Evolutionary conservation across 1,140 invertebrate species (phyloP).

Genomic region (Phthorimaea operculella): DNA sequence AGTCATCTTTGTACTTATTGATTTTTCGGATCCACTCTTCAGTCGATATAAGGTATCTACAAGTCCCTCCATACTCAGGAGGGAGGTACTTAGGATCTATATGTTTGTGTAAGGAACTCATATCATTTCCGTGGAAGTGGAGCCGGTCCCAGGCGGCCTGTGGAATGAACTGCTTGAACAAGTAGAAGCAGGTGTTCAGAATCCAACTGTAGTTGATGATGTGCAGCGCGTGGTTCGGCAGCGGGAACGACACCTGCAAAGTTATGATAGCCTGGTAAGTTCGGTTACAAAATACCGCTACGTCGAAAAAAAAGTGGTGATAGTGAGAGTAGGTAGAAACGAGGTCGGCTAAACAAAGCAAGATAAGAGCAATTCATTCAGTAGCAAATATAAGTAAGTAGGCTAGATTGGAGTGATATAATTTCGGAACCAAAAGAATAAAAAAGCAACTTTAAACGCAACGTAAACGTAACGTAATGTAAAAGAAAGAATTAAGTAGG

Average conservation of each 20-base stretch:
- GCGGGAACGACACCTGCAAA: constrained; percentile 68
- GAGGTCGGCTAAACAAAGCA: neutral
- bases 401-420: no score
- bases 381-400: no score
- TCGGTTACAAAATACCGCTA: neutral
- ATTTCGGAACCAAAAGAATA: no score
- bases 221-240: constrained; percentile 77
- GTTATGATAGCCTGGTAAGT: constrained; percentile 12
- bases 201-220: constrained; percentile 83
- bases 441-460: no score
- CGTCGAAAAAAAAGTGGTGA: neutral
- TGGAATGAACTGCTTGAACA: constrained; percentile 81
- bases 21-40: constrained; percentile 50
- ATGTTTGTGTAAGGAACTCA: constrained; percentile 80
- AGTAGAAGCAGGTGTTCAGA: constrained; percentile 75
- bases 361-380: no score
- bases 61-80: constrained; percentile 75
- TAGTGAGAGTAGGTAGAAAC: neutral
- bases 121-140: constrained; percentile 80
- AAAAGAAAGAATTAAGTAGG: no score
- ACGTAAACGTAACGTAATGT: no score
- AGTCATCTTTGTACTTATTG: constrained; percentile 53
- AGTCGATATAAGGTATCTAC: constrained; percentile 40
- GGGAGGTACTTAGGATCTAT: constrained; percentile 77
- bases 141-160: constrained; percentile 74